Evolutionary conservation across 1,140 invertebrate genomes (phyloP), one percentile per base, ranked within the genome.

Genomic region (Cepaea nemoralis): DNA sequence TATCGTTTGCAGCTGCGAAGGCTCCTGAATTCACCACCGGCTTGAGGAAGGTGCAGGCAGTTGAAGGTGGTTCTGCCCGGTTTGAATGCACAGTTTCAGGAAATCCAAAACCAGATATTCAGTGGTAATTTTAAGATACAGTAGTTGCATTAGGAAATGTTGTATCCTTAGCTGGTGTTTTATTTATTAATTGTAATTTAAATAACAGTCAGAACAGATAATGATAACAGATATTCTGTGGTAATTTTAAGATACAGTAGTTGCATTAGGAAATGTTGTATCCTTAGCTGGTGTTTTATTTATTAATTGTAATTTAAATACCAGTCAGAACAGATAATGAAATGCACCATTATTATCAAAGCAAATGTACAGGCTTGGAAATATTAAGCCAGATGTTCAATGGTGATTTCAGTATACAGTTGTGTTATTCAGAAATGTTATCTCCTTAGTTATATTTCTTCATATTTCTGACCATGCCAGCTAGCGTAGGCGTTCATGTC

Each of bases 11-110:
- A 90, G 93, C 96, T 73, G 98, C 98, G 27, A 94, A 95, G 55
- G 96, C 96, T 89, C 98, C 98, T 0, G 97, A 98, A 89, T 99
- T 99, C 93, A 92, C 97, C 59, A 93, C 94, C 69, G 94, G 94
- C 83, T 92, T 99, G 69, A 94, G 94, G 27, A 95, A 96, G 85
- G 93, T 94, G 78, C 94, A 94, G 77, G 94, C 95, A 27, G 96
- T 97, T n/a, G 94, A 97, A 71, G 97, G 97, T 76, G 96, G 96
- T 84, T 94, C 95, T 10, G 94, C 95, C 77, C 95, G 95, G 0
- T 93, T 99, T 73, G 95, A 97, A 86, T 94, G 97, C 88, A 95
- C 97, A 87, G 97, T 97, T 0, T 94, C 93, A 73, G 98, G 98
- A 69, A 98, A 96, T 90, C 98, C 98, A 22, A 92, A 93, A 83